Percentiles rank a stretch among this genome's conserved stretches.
Evolutionary conservation across 2,113 vertebrate species (phyloP).

Genomic region (Labeo catla): DNA sequence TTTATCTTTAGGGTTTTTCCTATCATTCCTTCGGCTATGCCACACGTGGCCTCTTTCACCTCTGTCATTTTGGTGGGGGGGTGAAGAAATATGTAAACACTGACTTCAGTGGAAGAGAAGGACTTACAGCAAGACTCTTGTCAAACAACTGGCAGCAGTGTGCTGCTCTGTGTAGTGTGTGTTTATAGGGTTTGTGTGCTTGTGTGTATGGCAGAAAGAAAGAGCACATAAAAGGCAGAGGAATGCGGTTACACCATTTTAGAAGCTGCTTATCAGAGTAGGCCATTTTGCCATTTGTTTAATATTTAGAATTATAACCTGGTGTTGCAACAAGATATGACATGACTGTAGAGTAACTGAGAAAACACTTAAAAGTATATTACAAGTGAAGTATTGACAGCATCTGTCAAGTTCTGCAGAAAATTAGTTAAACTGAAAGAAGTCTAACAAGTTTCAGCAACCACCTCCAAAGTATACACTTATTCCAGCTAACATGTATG

Average conservation of each 20-base stretch:
- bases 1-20: conserved; percentile 7
- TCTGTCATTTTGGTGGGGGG: neutral
- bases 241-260: conserved; percentile 51
- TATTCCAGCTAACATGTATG: neutral
- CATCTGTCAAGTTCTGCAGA: neutral
- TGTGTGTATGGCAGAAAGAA: neutral
- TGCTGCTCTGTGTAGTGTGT: neutral
- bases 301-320: neutral
- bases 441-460: neutral
- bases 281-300: conserved; percentile 35
- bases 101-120: neutral
- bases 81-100: conserved; percentile 34
- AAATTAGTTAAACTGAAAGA: neutral
- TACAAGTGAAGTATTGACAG: neutral
- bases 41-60: neutral
- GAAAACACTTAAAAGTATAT: neutral
- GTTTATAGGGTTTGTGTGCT: neutral
- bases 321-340: neutral
- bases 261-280: conserved; percentile 29
- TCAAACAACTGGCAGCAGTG: conserved; percentile 28
- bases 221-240: conserved; percentile 12
- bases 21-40: neutral
- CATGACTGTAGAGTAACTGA: neutral
- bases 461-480: neutral
- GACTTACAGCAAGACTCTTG: conserved; percentile 27